Evolutionary conservation across 1,140 invertebrate species (phyloP), one percentile per base, ranked within the genome.

Genomic region (Bombus pyrosoma): DNA sequence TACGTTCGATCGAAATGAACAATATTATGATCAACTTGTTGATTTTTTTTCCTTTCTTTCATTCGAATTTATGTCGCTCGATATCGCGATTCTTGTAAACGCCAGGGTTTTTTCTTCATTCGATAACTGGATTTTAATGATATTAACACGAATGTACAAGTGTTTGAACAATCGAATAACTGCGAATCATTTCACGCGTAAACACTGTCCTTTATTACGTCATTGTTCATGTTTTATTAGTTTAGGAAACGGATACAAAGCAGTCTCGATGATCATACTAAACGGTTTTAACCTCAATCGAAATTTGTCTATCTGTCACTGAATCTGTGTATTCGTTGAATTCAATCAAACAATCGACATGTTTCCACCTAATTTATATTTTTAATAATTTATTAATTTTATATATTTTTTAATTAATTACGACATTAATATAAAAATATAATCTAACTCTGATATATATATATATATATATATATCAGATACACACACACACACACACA

Each of bases 181-280:
- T 34, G n/a, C 71, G 43, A 25, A 79, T 79, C 39, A n/a, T 72
- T 84, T 72, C 25, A 47, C 15, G 32, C 64, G 25, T 71, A 80
- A 66, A 84, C 25, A 57, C 77, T 53, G 53, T 28, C 28, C 13
- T 71, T 79, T 47, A 72, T 85, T 85, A 85, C 83, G 68, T 85
- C 83, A 85, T 79, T 85, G 57, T 84, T 85, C 83, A 15, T 77
- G n/a, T 85, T 85, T 85, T 64, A 80, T 32, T 80, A 9, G 37
- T 62, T 80, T 80, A 69, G 62, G 41, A 82, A 82, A 82, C 43
- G 18, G 72, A 86, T 75, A 86, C 69, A 81, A 87, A 74, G 66
- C 15, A 47, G 78, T 57, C 59, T 74, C n/a, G 74, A 77, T 28
- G 74, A 74, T n/a, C 85, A 78, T 89, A 34, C n/a, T 13, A 9